Conservation (phyloP, 2,797 vertebrate species). For the Ammospiza maritima region DNA sequence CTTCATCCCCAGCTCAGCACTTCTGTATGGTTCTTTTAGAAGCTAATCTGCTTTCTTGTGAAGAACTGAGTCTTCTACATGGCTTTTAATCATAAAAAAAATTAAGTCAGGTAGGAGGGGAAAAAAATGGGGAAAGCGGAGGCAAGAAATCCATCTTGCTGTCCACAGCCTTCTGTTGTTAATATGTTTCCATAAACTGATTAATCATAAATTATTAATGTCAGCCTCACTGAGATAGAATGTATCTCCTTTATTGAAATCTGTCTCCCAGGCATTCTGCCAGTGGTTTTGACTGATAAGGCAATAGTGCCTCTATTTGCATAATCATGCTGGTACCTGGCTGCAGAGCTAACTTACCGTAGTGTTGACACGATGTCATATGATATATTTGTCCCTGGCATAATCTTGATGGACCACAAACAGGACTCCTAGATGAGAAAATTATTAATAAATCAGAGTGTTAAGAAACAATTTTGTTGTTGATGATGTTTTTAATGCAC, state of each 20-base stretch:
- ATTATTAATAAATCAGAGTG: slow-evolving; percentile 42
- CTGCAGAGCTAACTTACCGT: background rate
- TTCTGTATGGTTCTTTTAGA: background rate
- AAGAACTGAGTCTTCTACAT: background rate
- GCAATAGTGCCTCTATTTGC: slow-evolving; percentile 48
- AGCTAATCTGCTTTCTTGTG: background rate
- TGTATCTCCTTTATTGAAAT: slow-evolving; percentile 59
- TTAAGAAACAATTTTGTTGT: background rate
- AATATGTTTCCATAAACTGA: slow-evolving; percentile 63
- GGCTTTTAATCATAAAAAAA: slow-evolving; percentile 24
- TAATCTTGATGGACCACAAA: slow-evolving; percentile 47
- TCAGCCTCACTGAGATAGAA: slow-evolving; percentile 7
- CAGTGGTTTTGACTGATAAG: slow-evolving; percentile 64
- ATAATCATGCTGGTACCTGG: slow-evolving; percentile 46
- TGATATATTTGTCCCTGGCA: slow-evolving; percentile 47
- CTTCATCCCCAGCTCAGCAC: background rate
- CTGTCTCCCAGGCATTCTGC: slow-evolving; percentile 43
- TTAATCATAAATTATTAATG: slow-evolving; percentile 76
- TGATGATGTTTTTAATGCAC: background rate
- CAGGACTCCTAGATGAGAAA: background rate
- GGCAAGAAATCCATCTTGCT: slow-evolving; percentile 42
- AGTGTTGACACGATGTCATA: slow-evolving; percentile 8
- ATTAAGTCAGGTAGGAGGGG: background rate
- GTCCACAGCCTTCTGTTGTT: slow-evolving; percentile 46
- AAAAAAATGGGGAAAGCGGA: slow-evolving; percentile 32